These are phyloP conservation scores for Ethmia dodecea DNA, from an alignment of 2,888 invertebrate genomes.

Conservation along the genomic window DNA sequence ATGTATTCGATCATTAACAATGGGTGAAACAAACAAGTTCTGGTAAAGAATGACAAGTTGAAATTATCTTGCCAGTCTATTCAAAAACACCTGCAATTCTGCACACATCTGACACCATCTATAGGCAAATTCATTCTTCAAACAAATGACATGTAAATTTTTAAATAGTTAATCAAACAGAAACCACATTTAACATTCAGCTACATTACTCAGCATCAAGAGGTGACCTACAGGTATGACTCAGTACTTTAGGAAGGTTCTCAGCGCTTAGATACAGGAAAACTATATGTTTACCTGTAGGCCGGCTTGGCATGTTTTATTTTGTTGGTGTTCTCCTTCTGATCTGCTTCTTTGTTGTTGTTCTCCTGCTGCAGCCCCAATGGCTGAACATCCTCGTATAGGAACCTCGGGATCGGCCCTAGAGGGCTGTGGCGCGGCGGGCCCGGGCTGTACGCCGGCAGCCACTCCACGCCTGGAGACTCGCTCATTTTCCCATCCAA, in stretches of 20 bases:
- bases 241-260: conserved; percentile 5
- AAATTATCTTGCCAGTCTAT: too few relatives aligned
- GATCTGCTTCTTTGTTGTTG: conserved; percentile 65
- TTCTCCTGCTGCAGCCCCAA: conserved; percentile 60
- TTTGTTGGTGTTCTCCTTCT: conserved; percentile 64
- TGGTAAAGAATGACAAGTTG: too few relatives aligned
- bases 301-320: conserved; percentile 77
- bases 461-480: conserved; percentile 74
- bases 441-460: conserved; percentile 71
- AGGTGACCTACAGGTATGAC: conserved; percentile 19
- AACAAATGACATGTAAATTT: too few relatives aligned
- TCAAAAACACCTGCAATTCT: too few relatives aligned
- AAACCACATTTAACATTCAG: not conserved
- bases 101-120: too few relatives aligned
- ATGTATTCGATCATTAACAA: too few relatives aligned
- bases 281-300: conserved; percentile 72
- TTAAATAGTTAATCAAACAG: too few relatives aligned
- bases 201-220: conserved; percentile 14
- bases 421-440: conserved; percentile 71
- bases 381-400: conserved; percentile 69
- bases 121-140: too few relatives aligned
- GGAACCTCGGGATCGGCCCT: conserved; percentile 66
- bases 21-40: too few relatives aligned
- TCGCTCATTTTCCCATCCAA: conserved; percentile 69
- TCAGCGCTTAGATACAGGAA: conserved; percentile 29